phyloP scores from a whole-genome alignment of 2,113 vertebrate species.

The Corythoichthys haematopterus region DNA sequence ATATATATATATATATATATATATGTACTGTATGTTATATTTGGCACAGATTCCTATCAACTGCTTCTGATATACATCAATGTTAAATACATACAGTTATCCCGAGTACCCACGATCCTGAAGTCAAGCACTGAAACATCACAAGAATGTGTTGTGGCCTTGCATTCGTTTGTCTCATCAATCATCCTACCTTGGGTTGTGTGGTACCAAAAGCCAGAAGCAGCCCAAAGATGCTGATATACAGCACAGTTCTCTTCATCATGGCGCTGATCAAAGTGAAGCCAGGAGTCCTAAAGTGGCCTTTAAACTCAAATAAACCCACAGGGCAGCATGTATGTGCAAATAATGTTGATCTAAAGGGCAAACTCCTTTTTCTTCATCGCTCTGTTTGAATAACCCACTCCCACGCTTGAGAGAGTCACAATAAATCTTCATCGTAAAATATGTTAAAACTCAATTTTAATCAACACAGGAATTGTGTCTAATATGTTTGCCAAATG shows the following conservation, averaged over 20 bases:
- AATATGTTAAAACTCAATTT: background rate
- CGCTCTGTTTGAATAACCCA: background rate
- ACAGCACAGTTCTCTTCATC: slow-evolving; percentile 42
- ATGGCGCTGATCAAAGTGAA: slow-evolving; percentile 15
- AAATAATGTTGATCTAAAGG: slow-evolving; percentile 2
- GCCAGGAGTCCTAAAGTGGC: background rate
- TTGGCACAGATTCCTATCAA: background rate
- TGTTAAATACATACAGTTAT: background rate
- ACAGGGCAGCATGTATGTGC: slow-evolving; percentile 3
- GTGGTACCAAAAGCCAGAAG: slow-evolving; percentile 39
- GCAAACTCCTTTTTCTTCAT: slow-evolving; percentile 9
- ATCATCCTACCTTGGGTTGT: slow-evolving; percentile 45
- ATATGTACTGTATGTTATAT: no score
- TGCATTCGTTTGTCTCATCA: background rate
- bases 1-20: no score
- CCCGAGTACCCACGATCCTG: no score
- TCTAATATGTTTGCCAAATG: background rate
- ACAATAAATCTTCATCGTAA: background rate
- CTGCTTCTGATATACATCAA: background rate
- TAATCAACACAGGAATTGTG: background rate
- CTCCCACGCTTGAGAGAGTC: background rate
- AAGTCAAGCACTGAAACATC: no score
- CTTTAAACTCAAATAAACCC: slow-evolving; percentile 28
- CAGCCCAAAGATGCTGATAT: slow-evolving; percentile 35
- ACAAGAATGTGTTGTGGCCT: background rate